Evolutionary conservation across 1,140 invertebrate genomes (phyloP), one percentile per base, ranked within the genome.

Genomic region (Drosophila arizonae): DNA sequence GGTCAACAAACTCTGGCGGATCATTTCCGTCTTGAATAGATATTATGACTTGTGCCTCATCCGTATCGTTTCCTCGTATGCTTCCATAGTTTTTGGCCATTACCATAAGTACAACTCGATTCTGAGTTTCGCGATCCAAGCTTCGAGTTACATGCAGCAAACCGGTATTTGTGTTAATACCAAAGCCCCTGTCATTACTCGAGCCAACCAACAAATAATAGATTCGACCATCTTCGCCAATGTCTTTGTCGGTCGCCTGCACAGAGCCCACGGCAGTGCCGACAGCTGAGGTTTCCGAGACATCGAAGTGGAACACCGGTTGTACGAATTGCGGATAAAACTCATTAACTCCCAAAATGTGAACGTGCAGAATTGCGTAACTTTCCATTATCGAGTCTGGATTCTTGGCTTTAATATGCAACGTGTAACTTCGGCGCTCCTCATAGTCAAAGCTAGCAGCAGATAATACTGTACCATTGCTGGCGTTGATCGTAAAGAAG

Each of bases 21-120:
- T 99, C 97, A 88, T 99, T 99, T 4, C 97, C 97, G 92, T 99
- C 98, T 93, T 98, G 96, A 60, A 99, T 97, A 1, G 95, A 96
- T 63, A 99, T 96, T 28, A 97, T 96, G 0, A 99, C 96, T 92
- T 97, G 96, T 4, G 97, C 97, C 91, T 97, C 97, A 91, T 99
- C 98, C 0, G 97, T 98, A 86, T 99, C 98, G 92, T 99, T 98
- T 8, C 97, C 97, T 45, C 95, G 93, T 68, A 99, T 98, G 28
- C 97, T 96, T 8, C 98, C 98, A 48, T 94, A 94, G 91, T 99
- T 99, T 92, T 99, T 99, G 0, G 98, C 98, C 93, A 99, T 94
- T 0, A 98, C 97, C 0, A 96, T 98, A 5, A 99, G 92, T 1
- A 97, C 95, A 3, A 97, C 96, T 61, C 97, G 93, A 89, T 96